Evolutionary conservation across 2,888 invertebrate species (phyloP), one percentile per base, ranked within the genome.

Genomic region (Cancer borealis): DNA sequence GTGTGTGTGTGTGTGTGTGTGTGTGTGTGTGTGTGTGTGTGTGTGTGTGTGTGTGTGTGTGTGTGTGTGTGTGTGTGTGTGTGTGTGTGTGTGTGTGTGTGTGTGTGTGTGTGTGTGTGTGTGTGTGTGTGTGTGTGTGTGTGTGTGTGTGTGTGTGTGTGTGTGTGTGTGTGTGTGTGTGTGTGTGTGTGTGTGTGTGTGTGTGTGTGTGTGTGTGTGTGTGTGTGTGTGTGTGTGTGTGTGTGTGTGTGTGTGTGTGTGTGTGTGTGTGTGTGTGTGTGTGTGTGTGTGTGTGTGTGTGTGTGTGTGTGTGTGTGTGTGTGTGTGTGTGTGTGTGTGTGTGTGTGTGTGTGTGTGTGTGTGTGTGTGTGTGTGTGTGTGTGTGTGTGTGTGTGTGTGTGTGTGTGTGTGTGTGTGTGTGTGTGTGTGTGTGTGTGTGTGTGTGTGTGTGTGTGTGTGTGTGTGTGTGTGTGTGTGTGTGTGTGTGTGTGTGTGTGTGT

Each of bases 361-460:
- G 88, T 88, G 54, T n/a, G 39, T 30, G 30, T 12, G 88, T 39
- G 17, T 45, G 17, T 88, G 39, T 39, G 30, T 46, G 88, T 45
- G 17, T 49, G 91, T 54, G 54, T 49, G 91, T 91, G 49, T 54
- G 91, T 49, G 91, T 91, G 91, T 91, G 90, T 47, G 90, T 91
- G 54, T 54, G 26, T 54, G 30, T 49, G 91, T 26, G 3, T 30
- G 26, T 91, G 54, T 91, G 30, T 30, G 60, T 30, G 54, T 91
- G 54, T 49, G 30, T 91, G 30, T 91, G 54, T n/a, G 91, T 91
- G 54, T 26, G 26, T 26, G 6, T 17, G 39, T 12, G 88, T 88
- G 88, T 88, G 17, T 4, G 39, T 39, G 88, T n/a, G 30, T 88
- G 17, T 39, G 88, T 88, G 54, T n/a, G 39, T 30, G 30, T 12